Conservation (phyloP, 2,888 invertebrate genomes). For the Gastrophysa polygoni region DNA sequence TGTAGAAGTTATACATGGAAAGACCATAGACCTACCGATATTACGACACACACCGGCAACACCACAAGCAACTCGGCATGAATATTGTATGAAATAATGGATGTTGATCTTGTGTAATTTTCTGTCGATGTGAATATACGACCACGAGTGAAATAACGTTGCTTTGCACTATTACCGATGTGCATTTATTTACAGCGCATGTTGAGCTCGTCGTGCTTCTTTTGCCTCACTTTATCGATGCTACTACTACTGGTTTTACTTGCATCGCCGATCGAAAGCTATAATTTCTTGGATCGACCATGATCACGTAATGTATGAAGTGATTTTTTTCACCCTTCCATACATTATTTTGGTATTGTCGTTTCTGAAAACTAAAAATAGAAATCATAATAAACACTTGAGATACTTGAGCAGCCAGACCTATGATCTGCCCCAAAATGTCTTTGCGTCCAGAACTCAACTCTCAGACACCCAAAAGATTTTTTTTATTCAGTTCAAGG, state of each 20-base stretch:
- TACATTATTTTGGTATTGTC: too few relatives aligned
- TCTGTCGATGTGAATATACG: constrained; percentile 9
- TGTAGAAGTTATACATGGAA: too few relatives aligned
- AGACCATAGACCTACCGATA: not conserved
- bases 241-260: not conserved
- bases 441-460: too few relatives aligned
- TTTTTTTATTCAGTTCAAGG: too few relatives aligned
- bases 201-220: not conserved
- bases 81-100: not conserved
- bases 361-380: too few relatives aligned
- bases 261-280: not conserved
- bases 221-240: not conserved
- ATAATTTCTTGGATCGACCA: too few relatives aligned
- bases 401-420: too few relatives aligned
- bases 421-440: too few relatives aligned
- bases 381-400: too few relatives aligned
- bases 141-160: constrained; percentile 9
- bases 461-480: too few relatives aligned
- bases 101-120: constrained; percentile 13
- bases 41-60: not conserved
- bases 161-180: not conserved
- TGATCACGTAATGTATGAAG: too few relatives aligned
- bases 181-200: not conserved
- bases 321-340: too few relatives aligned
- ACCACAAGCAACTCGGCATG: not conserved